Base-by-base conservation (phyloP, 2,113 vertebrate species). In the Tinamus guttatus region DNA sequence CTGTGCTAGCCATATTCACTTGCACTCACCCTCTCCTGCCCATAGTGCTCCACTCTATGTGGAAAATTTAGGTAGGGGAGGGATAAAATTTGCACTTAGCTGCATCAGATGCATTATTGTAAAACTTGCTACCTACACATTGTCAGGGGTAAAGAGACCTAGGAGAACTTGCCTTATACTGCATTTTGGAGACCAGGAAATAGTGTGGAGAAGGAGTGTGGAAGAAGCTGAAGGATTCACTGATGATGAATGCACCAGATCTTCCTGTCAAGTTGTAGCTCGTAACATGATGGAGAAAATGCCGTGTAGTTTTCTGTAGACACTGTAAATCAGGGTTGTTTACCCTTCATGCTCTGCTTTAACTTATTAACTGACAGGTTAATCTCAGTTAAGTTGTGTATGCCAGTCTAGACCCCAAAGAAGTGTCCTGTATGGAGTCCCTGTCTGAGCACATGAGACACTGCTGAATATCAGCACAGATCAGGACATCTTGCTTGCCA, bases 391-490 rank as follows among this genome's bases (percentile, higher is more conserved):
- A 22, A 24, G 49, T 17, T 68, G 54, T 47, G 34, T 32, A 38
- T 52, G 54, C 54, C 54, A 11, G 54, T 32, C 43, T 38, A 34
- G 58, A 64, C 34, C 30, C 38, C 34, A 67, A 43, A 76, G 54
- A 11, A 81, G 32, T 16, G 64, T 76, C 59, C 76, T 62, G 30
- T 34, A 34, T 32, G 36, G 34, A 68, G 40, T 25, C 56, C 3
- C 0, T 30, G 17, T 7, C 22, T 1, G 0, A 4, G 9, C 40
- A 51, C n/a, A 9, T n/a, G 32, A 83, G 67, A 25, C 11, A 12
- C 5, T 5, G 32, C 16, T 34, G 15, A 34, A 5, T 0, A 0
- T 28, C 38, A 13, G n/a, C n/a, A n/a, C n/a, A n/a, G 11, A n/a
- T 7, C 7, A 52, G 21, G 16, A 36, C 5, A 14, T 17, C 25